phyloP scores from a whole-genome alignment of 2,888 invertebrate genomes.

The Venustoraphidia nigricollis region DNA sequence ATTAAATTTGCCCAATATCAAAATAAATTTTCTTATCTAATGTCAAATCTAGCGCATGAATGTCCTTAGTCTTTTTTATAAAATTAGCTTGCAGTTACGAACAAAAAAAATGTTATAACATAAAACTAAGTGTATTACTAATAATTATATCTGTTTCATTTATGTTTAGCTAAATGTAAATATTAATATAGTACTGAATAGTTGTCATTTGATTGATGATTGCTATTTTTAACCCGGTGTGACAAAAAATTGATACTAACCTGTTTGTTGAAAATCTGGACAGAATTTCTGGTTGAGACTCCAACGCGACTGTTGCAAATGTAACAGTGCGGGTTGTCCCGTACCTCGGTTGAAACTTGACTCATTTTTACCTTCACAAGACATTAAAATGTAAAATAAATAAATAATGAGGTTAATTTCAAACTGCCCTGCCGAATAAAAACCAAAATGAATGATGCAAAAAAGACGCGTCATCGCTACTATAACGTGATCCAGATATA shows the following conservation, averaged over 20 bases:
- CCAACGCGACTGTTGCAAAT: conserved; percentile 43
- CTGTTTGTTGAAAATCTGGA: conserved; percentile 34
- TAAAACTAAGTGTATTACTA: neutral
- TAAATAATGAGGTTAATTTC: too few species aligned
- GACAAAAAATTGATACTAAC: conserved; percentile 14
- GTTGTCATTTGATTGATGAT: conserved; percentile 19
- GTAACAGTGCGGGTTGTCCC: conserved; percentile 32
- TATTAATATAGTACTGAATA: too few species aligned
- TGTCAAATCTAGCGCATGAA: too few species aligned
- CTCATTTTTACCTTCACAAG: conserved; percentile 16
- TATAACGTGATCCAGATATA: too few species aligned
- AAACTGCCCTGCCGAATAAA: too few species aligned
- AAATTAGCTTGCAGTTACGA: neutral
- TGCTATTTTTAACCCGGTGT: conserved; percentile 12
- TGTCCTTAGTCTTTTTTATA: too few species aligned
- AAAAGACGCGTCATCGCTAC: too few species aligned
- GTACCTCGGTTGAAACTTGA: conserved; percentile 11
- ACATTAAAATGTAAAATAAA: neutral
- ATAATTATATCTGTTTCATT: too few species aligned
- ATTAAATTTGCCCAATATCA: too few species aligned
- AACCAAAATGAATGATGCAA: too few species aligned
- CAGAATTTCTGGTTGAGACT: conserved; percentile 33
- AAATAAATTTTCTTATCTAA: too few species aligned
- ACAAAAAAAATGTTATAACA: neutral
- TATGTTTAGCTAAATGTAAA: too few species aligned